Percentiles rank a stretch among this genome's conserved stretches.
phyloP scores from a whole-genome alignment of 2,113 vertebrate genomes.

The Chrysemys picta region DNA sequence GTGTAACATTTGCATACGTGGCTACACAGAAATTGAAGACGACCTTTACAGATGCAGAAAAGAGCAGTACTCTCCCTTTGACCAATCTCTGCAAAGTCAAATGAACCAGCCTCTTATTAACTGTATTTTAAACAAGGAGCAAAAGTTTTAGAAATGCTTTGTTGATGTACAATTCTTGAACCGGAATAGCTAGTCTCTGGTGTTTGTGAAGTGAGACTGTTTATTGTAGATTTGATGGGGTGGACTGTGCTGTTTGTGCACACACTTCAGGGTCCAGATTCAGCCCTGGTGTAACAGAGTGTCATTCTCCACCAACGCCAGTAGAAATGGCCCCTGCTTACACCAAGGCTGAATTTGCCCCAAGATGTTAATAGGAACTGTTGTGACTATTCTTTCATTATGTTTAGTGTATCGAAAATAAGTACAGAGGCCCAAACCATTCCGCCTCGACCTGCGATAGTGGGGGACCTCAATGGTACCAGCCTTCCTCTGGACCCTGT shows the following conservation, averaged over 20 bases:
- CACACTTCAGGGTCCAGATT: background rate
- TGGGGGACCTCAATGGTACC: background rate
- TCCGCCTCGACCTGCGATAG: background rate
- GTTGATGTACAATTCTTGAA: background rate
- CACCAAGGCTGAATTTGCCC: constrained; percentile 28
- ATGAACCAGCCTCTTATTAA: constrained; percentile 57
- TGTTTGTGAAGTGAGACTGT: constrained; percentile 43
- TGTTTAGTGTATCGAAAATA: background rate
- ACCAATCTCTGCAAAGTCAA: constrained; percentile 45
- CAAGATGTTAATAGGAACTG: constrained; percentile 19
- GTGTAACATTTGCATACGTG: constrained; percentile 53
- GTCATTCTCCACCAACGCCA: background rate
- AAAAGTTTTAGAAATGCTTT: constrained; percentile 30
- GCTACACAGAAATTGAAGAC: constrained; percentile 3
- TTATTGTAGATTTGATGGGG: constrained; percentile 13
- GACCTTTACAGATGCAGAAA: background rate
- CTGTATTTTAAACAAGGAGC: constrained; percentile 18
- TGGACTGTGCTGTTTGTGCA: background rate
- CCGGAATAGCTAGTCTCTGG: background rate
- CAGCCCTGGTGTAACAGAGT: fast-evolving
- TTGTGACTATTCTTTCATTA: constrained; percentile 39
- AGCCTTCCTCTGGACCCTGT: background rate
- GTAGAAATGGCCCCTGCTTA: background rate
- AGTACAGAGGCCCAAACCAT: background rate
- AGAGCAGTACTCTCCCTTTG: constrained; percentile 58